Evolutionary conservation across 1,140 invertebrate genomes (phyloP), one percentile per base, ranked within the genome.

Genomic region (Microvelia longipes): DNA sequence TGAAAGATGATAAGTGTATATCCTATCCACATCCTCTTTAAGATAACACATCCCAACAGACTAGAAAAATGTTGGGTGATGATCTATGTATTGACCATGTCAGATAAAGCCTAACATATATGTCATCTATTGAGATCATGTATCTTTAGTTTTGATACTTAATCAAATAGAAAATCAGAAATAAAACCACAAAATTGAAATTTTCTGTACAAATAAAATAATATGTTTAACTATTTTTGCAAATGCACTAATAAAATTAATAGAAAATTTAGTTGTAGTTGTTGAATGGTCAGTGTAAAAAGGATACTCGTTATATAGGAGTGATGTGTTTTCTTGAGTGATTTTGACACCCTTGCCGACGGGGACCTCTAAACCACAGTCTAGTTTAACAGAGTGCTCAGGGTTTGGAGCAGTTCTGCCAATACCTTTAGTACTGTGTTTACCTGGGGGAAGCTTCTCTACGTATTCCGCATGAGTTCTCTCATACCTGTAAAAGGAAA

Each of bases 281-380:
- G 24, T 24, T 50, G 19, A 11, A 50, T 50, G 35, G 19, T 11
- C 19, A 11, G 19, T 50, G 5, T 50, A 19, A 73, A 84, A 84
- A 84, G 83, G 84, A 85, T 86, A 90, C 83, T 95, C 92, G 78
- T 96, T 95, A 77, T 95, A 95, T 1, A 94, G 79, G 67, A 96
- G 79, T 1, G 83, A 76, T 80, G 68, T 81, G 70, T 29, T 82
- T 50, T 29, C 80, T 72, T 69, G 81, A 35, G 1, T 80, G 75
- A 19, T 64, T 26, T 61, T 28, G 28, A 69, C 60, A 1, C 83
- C 80, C 77, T 84, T 85, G 2, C 91, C 92, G 28, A 87, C 79
- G n/a, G 93, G 92, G 70, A 95, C 87, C 77, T 90, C 83, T 13
- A 91, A 82, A 13, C 88, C 88, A 75, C 84, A 82, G 13, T 81